Evolutionary conservation across 2,888 invertebrate species (phyloP).

Genomic region (Leptopilina syphax): DNA sequence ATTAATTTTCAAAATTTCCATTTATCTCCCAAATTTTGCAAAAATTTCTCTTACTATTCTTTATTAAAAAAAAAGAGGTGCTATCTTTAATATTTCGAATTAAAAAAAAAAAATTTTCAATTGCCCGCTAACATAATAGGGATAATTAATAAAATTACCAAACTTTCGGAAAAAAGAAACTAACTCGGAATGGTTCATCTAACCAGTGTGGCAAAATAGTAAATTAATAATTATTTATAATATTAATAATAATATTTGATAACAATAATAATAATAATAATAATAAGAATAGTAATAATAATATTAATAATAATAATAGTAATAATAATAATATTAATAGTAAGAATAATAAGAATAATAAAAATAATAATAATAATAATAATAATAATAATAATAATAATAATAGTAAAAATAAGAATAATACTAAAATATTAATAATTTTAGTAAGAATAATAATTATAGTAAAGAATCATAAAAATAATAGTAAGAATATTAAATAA

Average conservation of each 20-base stretch:
- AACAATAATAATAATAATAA: too few relatives aligned
- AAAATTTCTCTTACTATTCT: not conserved
- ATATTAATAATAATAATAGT: too few relatives aligned
- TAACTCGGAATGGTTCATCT: constrained; percentile 73
- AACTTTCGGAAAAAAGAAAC: constrained; percentile 54
- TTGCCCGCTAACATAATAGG: too few relatives aligned
- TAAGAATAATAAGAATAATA: not conserved
- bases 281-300: too few relatives aligned
- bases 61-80: not conserved
- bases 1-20: not conserved
- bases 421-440: too few relatives aligned
- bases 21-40: not conserved
- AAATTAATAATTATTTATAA: constrained; percentile 52
- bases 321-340: not conserved
- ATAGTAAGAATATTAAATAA: not conserved
- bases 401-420: too few relatives aligned
- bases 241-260: not conserved
- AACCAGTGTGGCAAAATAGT: constrained; percentile 65
- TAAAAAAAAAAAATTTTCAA: not conserved
- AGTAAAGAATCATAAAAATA: too few relatives aligned
- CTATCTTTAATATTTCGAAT: not conserved
- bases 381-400: too few relatives aligned
- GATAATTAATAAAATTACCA: constrained; percentile 32
- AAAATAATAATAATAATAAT: too few relatives aligned
- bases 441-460: too few relatives aligned